Conservation (phyloP, 2,888 invertebrate genomes). For the Seira musarum region DNA sequence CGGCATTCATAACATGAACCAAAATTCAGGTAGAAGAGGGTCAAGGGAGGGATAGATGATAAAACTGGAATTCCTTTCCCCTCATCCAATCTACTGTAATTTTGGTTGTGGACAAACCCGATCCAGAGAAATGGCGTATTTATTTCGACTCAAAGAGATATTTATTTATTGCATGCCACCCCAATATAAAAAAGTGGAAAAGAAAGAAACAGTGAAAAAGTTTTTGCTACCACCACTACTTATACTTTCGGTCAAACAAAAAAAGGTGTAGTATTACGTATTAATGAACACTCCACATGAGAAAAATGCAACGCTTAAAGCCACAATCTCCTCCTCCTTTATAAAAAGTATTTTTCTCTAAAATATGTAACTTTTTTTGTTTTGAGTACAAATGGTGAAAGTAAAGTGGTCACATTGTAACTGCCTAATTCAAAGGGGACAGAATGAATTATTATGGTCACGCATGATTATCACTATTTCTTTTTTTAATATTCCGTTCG, state of each 20-base stretch:
- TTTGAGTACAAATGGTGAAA: neutral
- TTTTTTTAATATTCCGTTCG: neutral
- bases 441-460: constrained; percentile 51
- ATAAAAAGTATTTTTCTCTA: too few relatives aligned
- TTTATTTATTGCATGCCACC: constrained; percentile 56
- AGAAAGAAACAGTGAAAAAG: neutral
- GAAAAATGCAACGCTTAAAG: neutral
- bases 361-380: too few relatives aligned
- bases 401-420: neutral
- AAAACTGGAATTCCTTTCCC: too few relatives aligned
- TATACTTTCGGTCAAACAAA: too few relatives aligned
- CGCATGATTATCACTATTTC: constrained; percentile 51
- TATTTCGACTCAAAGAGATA: constrained; percentile 22
- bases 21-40: too few relatives aligned
- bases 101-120: neutral
- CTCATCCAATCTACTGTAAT: neutral
- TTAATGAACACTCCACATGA: constrained; percentile 37
- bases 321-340: too few relatives aligned
- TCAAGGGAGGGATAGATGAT: too few relatives aligned
- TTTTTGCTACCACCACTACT: constrained; percentile 7
- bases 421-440: constrained; percentile 8
- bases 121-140: too few relatives aligned
- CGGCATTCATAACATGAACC: too few relatives aligned
- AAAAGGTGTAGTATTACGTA: constrained; percentile 23
- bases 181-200: constrained; percentile 32